Evolutionary conservation across 2,797 vertebrate genomes (phyloP).

Genomic region (Oryzias sinensis): DNA sequence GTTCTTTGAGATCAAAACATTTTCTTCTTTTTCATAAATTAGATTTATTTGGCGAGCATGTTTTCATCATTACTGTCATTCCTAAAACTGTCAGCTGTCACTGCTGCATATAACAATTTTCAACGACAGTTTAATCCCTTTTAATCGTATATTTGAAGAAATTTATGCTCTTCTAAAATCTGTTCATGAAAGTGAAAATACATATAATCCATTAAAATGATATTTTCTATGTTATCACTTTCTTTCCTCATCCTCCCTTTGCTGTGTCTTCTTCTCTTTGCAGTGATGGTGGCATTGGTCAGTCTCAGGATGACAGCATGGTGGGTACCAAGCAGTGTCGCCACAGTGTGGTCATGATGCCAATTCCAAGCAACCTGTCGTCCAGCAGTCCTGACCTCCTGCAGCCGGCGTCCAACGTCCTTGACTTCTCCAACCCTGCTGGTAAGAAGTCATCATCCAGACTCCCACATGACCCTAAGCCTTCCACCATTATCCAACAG

Average conservation of each 20-base stretch:
- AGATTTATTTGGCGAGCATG: slow-evolving; percentile 21
- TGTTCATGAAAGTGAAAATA: not conserved
- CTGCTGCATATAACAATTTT: slow-evolving; percentile 34
- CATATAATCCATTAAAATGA: no score
- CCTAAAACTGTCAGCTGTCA: slow-evolving; percentile 31
- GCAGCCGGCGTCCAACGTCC: slow-evolving; percentile 87
- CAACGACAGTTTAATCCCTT: slow-evolving; percentile 20
- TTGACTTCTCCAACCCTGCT: slow-evolving; percentile 90
- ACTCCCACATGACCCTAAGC: not conserved
- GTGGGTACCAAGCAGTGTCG: slow-evolving; percentile 94
- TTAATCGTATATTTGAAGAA: slow-evolving; percentile 14
- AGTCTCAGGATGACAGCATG: slow-evolving; percentile 98
- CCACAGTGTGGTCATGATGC: slow-evolving; percentile 96
- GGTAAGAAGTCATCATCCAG: slow-evolving; percentile 37
- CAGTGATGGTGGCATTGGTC: slow-evolving; percentile 89
- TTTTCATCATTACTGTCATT: slow-evolving; percentile 29
- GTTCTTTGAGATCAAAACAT: no score
- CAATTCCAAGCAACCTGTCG: slow-evolving; percentile 89
- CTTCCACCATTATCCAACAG: no score
- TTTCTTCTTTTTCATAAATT: no score
- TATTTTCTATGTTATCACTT: no score
- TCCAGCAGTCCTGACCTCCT: slow-evolving; percentile 95
- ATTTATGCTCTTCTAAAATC: slow-evolving; percentile 32
- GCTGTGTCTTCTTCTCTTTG: slow-evolving; percentile 2
- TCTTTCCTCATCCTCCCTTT: not conserved